Percentiles rank a stretch among this genome's conserved stretches.
These are phyloP conservation scores for Zaprionus inermis DNA, from an alignment of 1,140 invertebrate species.

Conservation along the genomic window DNA sequence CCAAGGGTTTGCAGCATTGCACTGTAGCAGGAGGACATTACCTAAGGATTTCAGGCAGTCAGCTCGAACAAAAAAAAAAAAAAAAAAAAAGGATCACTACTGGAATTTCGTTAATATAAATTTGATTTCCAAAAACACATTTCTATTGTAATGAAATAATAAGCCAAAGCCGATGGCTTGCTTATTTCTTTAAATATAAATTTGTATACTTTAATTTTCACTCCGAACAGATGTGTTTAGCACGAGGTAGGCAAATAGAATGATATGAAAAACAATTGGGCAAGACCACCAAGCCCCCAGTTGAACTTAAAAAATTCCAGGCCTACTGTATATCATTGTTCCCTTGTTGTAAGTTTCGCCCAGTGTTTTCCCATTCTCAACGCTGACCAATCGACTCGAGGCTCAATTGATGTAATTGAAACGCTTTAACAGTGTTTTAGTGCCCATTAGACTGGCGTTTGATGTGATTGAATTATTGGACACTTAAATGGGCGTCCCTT, in stretches of 20 bases:
- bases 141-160: not conserved
- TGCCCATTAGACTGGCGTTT: conserved; percentile 74
- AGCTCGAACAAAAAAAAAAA: not conserved
- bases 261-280: not conserved
- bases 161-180: not conserved
- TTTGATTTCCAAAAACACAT: not conserved
- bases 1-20: too few relatives aligned
- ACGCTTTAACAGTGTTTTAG: conserved; percentile 74
- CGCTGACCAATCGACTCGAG: conserved; percentile 14
- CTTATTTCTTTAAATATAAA: not conserved
- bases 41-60: not conserved
- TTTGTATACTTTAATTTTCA: conserved; percentile 33
- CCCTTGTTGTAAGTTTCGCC: conserved; percentile 31
- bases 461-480: conserved; percentile 81
- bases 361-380: conserved; percentile 56
- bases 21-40: too few relatives aligned
- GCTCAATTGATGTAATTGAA: conserved; percentile 76
- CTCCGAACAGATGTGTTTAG: conserved; percentile 32
- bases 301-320: not conserved
- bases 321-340: conserved; percentile 48
- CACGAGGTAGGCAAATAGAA: conserved; percentile 27
- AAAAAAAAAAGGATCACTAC: too few relatives aligned
- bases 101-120: not conserved
- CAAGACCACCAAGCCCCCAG: not conserved
- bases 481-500: conserved; percentile 76